phyloP scores from a whole-genome alignment of 2,113 vertebrate species.

The Zosterops lateralis region DNA sequence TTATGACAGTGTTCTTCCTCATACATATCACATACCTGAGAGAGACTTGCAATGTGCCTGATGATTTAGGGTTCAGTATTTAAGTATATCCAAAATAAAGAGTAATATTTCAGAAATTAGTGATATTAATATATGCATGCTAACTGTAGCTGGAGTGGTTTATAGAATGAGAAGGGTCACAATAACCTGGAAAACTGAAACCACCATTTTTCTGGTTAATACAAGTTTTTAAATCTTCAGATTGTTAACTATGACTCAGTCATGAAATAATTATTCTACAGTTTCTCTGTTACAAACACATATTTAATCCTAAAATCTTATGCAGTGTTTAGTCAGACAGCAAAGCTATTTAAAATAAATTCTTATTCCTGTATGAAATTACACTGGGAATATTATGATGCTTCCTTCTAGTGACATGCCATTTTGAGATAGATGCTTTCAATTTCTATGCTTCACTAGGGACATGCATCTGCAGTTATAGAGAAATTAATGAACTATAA shows the following conservation, averaged over 20 bases:
- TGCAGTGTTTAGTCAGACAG: neutral
- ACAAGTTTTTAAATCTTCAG: neutral
- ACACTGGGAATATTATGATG: neutral
- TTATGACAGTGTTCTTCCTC: neutral
- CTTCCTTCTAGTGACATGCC: neutral
- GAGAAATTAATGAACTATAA: neutral
- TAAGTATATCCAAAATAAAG: neutral
- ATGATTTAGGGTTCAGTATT: neutral
- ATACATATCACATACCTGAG: neutral
- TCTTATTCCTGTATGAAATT: neutral
- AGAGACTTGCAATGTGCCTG: neutral
- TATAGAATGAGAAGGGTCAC: neutral
- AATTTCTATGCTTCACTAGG: neutral
- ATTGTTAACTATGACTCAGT: neutral
- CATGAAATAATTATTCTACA: neutral
- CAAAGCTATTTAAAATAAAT: neutral
- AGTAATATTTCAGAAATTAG: neutral
- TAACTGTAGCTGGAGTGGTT: neutral
- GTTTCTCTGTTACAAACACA: neutral
- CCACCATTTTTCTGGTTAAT: neutral
- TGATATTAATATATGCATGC: neutral
- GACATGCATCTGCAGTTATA: neutral
- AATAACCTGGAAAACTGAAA: neutral
- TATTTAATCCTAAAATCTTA: neutral
- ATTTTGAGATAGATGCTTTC: conserved; percentile 16